Evolutionary conservation across 2,113 vertebrate species (phyloP).

Genomic region (Canis aureus): DNA sequence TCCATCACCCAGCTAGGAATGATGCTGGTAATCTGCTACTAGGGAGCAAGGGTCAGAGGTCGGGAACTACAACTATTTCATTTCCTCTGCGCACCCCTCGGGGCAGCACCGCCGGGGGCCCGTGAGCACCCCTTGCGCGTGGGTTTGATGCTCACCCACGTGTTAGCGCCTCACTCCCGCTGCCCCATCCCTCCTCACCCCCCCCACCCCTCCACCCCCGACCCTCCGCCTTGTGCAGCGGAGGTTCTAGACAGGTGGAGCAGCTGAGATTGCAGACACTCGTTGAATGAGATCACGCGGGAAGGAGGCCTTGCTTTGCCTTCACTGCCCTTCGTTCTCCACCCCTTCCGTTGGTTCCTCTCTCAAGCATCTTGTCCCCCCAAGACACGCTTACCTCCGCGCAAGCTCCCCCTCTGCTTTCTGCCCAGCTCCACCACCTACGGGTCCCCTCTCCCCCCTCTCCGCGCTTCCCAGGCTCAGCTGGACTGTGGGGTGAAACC

Average conservation of each 20-base stretch:
- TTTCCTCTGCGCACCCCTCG: not conserved
- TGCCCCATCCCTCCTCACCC: not conserved
- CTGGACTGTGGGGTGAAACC: not conserved
- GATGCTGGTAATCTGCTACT: not conserved
- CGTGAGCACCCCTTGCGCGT: not conserved
- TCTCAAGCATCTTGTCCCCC: not conserved
- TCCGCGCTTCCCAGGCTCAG: not conserved
- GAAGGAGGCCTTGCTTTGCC: not conserved
- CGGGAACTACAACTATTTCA: not conserved
- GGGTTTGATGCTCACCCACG: not conserved
- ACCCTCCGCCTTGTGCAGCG: not conserved
- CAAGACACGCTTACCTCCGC: not conserved
- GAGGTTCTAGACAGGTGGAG: not conserved
- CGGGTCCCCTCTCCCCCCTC: too few species aligned
- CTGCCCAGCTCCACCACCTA: not conserved
- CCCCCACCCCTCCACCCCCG: not conserved
- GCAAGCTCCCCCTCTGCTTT: not conserved
- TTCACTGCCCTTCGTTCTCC: not conserved
- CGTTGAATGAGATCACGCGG: not conserved
- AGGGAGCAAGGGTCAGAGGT: not conserved
- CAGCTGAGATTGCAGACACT: not conserved
- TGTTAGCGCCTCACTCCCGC: not conserved
- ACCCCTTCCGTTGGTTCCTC: not conserved
- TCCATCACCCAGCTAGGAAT: not conserved
- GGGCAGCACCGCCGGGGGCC: not conserved